A percentile compares a stretch with the other conserved stretches of the same genome.
These are phyloP conservation scores for Pogonocichla stellata DNA, from an alignment of 2,113 vertebrate genomes.

Conservation along the genomic window DNA sequence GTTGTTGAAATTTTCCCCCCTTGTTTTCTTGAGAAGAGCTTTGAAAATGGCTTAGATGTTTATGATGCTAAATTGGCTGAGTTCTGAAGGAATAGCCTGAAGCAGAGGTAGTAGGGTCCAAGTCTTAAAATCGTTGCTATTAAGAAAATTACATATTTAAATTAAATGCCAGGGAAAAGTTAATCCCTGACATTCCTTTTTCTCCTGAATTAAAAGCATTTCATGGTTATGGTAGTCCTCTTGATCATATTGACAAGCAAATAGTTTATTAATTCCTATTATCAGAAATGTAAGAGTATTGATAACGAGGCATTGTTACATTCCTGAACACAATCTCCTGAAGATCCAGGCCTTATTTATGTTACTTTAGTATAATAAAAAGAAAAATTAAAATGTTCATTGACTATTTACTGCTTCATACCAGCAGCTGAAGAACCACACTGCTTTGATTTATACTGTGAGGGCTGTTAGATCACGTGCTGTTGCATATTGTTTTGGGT, in stretches of 20 bases:
- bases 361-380: background rate
- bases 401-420: background rate
- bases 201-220: background rate
- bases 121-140: background rate
- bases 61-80: no score
- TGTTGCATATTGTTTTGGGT: background rate
- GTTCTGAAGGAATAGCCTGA: background rate
- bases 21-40: background rate
- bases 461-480: accelerated
- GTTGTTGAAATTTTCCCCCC: background rate
- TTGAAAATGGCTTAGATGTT: background rate
- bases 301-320: background rate
- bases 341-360: background rate
- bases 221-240: background rate
- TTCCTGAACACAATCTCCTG: background rate
- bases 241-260: background rate
- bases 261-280: background rate
- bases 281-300: background rate
- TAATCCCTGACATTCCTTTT: background rate
- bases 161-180: background rate
- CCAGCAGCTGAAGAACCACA: background rate
- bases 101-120: background rate
- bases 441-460: background rate
- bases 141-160: background rate
- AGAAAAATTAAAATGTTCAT: background rate